phyloP scores from a whole-genome alignment of 2,797 vertebrate genomes.

The Rhinogobio ventralis region DNA sequence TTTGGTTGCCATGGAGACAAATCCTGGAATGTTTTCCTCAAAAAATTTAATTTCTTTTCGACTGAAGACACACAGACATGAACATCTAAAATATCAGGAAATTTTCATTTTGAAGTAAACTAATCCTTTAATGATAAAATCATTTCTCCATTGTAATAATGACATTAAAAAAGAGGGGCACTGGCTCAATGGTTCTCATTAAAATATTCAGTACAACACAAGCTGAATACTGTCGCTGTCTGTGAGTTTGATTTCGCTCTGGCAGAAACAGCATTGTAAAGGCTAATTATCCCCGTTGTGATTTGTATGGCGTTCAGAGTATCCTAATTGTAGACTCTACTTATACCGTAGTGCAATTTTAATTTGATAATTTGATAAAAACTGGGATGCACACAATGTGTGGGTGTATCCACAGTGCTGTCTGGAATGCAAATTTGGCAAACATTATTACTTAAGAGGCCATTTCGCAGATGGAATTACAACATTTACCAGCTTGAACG shows the following conservation, averaged over 20 bases:
- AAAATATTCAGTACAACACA: constrained; percentile 16
- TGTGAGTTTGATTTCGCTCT: background rate
- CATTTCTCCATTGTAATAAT: background rate
- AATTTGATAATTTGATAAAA: constrained; percentile 9
- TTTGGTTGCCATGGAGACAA: too few species aligned
- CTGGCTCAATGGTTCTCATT: background rate
- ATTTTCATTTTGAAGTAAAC: too few species aligned
- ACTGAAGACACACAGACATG: too few species aligned
- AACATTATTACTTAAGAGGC: constrained; percentile 12
- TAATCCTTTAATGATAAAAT: background rate
- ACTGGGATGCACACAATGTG: constrained; percentile 6
- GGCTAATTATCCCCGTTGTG: constrained; percentile 23
- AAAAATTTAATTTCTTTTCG: too few species aligned
- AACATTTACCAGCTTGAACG: background rate
- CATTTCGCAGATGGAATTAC: background rate
- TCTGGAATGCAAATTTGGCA: constrained; percentile 24
- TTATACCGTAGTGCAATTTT: background rate
- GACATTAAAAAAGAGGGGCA: background rate
- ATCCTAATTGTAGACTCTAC: constrained; percentile 19
- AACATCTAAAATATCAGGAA: too few species aligned
- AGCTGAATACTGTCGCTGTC: background rate
- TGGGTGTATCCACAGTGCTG: constrained; percentile 24
- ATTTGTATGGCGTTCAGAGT: constrained; percentile 7
- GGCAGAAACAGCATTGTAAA: constrained; percentile 5
- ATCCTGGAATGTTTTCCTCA: too few species aligned